A percentile compares a stretch with the other conserved stretches of the same genome.
Evolutionary conservation across 2,888 invertebrate species (phyloP).

Genomic region (Spodoptera littoralis): DNA sequence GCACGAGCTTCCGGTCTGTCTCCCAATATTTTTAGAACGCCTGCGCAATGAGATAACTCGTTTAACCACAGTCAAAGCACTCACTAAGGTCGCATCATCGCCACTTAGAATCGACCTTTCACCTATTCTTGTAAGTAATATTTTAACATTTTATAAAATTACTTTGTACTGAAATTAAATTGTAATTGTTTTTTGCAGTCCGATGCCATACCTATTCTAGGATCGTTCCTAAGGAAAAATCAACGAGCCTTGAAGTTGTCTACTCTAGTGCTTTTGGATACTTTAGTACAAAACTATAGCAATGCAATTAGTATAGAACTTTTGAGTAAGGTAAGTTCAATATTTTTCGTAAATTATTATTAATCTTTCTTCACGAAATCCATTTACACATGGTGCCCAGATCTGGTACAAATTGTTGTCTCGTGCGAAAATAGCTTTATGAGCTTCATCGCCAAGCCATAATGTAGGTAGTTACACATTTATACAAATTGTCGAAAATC

Average conservation of each 20-base stretch:
- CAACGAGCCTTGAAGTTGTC: constrained; percentile 97
- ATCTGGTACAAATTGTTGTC: too few relatives aligned
- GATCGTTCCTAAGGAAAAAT: constrained; percentile 98
- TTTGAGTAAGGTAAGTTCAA: constrained; percentile 89
- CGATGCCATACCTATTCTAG: constrained; percentile 97
- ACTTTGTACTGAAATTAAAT: not conserved
- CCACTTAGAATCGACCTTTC: constrained; percentile 95
- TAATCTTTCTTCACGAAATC: too few relatives aligned
- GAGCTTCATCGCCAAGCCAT: too few relatives aligned
- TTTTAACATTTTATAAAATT: too few relatives aligned
- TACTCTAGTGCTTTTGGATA: constrained; percentile 96
- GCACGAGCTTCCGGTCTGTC: constrained; percentile 93
- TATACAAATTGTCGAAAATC: too few relatives aligned
- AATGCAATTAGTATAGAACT: constrained; percentile 91
- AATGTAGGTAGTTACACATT: too few relatives aligned
- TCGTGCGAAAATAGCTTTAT: too few relatives aligned
- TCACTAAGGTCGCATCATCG: constrained; percentile 97
- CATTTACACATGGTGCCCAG: too few relatives aligned
- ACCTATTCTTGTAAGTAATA: constrained; percentile 91
- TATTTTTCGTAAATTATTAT: too few relatives aligned
- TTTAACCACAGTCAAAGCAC: constrained; percentile 97
- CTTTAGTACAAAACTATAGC: constrained; percentile 96
- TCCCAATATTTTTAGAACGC: constrained; percentile 98
- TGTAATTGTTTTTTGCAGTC: constrained; percentile 84
- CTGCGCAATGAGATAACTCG: constrained; percentile 99